Evolutionary conservation across 2,888 invertebrate species (phyloP).

Genomic region (Omphaloscelis lunosa): DNA sequence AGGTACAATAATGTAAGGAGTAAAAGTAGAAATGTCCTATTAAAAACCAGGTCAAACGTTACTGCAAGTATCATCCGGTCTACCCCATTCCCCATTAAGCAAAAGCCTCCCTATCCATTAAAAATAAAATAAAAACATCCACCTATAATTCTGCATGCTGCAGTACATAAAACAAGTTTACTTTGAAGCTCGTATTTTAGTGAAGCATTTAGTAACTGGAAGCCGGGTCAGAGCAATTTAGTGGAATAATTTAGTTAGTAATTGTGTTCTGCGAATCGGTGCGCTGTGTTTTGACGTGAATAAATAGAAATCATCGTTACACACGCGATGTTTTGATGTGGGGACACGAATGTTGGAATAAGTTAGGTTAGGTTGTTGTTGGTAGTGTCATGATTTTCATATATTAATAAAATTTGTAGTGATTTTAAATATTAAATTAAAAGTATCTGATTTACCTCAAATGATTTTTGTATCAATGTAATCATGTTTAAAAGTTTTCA

Average conservation of each 20-base stretch:
- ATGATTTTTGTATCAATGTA: too few species aligned
- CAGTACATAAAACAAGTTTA: slow-evolving; percentile 13
- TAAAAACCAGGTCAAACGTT: background rate
- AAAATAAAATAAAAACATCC: slow-evolving; percentile 18
- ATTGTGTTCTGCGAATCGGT: slow-evolving; percentile 50
- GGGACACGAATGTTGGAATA: slow-evolving; percentile 9
- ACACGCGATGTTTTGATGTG: slow-evolving; percentile 38
- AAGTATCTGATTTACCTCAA: too few species aligned
- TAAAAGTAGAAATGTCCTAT: background rate
- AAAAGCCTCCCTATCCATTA: background rate
- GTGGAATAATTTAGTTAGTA: slow-evolving; percentile 42
- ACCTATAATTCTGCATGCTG: background rate
- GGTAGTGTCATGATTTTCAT: too few species aligned
- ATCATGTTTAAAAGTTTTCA: too few species aligned
- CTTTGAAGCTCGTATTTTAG: slow-evolving; percentile 29
- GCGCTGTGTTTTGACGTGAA: slow-evolving; percentile 34
- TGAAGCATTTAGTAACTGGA: slow-evolving; percentile 32
- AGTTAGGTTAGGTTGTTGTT: background rate
- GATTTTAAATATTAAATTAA: too few species aligned
- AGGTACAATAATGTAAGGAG: background rate
- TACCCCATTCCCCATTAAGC: background rate
- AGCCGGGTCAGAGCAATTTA: slow-evolving; percentile 45
- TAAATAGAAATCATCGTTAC: slow-evolving; percentile 20
- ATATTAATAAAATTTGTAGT: too few species aligned
- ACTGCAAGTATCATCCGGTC: background rate